Conservation (phyloP, 2,113 vertebrate genomes). For the Podiceps cristatus region DNA sequence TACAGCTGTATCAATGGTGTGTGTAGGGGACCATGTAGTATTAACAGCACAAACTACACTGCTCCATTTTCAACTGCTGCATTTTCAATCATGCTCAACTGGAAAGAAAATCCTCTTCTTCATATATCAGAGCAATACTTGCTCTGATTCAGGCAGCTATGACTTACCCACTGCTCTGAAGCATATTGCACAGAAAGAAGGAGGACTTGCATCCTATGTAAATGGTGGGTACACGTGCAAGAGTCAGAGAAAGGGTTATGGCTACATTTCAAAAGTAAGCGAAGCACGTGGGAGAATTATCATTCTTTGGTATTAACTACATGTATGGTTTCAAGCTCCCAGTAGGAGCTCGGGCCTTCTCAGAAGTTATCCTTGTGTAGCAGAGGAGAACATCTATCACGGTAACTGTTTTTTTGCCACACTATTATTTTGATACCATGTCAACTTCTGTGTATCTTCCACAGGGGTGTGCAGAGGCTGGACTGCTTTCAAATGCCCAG, state of each 20-base stretch:
- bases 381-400: neutral
- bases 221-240: neutral
- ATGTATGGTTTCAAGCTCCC: neutral
- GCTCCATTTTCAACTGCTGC: neutral
- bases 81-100: neutral
- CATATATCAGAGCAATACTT: too few species aligned
- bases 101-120: neutral
- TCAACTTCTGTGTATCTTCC: neutral
- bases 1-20: neutral
- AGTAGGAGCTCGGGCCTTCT: neutral
- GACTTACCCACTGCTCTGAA: neutral
- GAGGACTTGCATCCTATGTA: neutral
- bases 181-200: neutral
- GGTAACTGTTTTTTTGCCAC: neutral
- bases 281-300: neutral
- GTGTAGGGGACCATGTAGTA: neutral
- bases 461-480: neutral
- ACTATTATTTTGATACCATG: accelerated
- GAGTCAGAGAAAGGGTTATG: neutral
- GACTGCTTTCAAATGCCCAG: neutral
- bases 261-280: neutral
- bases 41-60: neutral
- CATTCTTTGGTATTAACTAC: neutral
- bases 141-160: neutral
- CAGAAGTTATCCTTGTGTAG: neutral